phyloP scores from a whole-genome alignment of 1,140 invertebrate species.

The Nymphalis io region DNA sequence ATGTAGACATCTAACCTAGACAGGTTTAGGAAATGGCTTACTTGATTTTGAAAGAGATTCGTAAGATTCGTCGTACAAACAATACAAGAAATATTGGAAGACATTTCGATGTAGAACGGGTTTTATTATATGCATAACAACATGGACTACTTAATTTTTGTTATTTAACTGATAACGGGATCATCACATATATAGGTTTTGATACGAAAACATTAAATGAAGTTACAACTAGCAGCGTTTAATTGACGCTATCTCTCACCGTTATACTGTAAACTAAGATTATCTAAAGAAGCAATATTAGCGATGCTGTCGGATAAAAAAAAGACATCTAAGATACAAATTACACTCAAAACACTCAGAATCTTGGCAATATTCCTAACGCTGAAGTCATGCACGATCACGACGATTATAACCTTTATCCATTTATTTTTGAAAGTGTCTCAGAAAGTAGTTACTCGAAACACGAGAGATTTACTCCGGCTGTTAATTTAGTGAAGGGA shows the following conservation, averaged over 20 bases:
- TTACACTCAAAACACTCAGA: slow-evolving; percentile 30
- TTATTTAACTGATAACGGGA: too few relatives aligned
- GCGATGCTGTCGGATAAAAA: slow-evolving; percentile 12
- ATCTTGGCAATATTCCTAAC: slow-evolving; percentile 43
- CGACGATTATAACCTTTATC: slow-evolving; percentile 40
- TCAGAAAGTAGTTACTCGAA: slow-evolving; percentile 33
- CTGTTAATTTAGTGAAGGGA: slow-evolving; percentile 63
- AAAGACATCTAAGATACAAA: slow-evolving; percentile 29
- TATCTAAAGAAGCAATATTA: slow-evolving; percentile 13
- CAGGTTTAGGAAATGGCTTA: too few relatives aligned
- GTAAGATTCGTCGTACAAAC: too few relatives aligned
- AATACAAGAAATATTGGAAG: too few relatives aligned
- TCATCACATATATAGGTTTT: too few relatives aligned
- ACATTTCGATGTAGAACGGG: too few relatives aligned
- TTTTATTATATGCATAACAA: too few relatives aligned
- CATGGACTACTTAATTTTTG: too few relatives aligned
- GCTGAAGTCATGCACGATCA: slow-evolving; percentile 39
- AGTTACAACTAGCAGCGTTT: not conserved
- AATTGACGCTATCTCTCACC: slow-evolving; percentile 4
- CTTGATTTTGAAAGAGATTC: too few relatives aligned
- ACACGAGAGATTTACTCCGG: slow-evolving; percentile 50
- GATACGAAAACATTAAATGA: too few relatives aligned
- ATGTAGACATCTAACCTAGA: too few relatives aligned
- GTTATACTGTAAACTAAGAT: slow-evolving; percentile 4
- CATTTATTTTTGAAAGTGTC: slow-evolving; percentile 37